A percentile compares a stretch with the other conserved stretches of the same genome.
phyloP scores from a whole-genome alignment of 2,888 invertebrate genomes.

The Caradrina clavipalpis region DNA sequence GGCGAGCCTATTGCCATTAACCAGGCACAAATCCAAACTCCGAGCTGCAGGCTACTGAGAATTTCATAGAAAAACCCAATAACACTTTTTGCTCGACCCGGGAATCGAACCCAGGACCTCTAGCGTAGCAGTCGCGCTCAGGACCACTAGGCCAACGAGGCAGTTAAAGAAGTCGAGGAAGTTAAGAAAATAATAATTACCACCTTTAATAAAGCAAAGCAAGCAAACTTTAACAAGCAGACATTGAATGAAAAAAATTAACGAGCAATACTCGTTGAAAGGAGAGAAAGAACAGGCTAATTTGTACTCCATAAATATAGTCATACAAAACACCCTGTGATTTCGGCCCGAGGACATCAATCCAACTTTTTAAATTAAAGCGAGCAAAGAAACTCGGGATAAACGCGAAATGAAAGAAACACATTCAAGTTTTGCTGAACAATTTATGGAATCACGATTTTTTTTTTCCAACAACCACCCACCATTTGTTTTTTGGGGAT shows the following conservation, averaged over 20 bases:
- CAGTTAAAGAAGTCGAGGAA: too few species aligned
- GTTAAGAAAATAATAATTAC: too few species aligned
- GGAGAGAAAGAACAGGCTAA: constrained; percentile 56
- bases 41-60: too few species aligned
- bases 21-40: too few species aligned
- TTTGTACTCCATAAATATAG: constrained; percentile 70
- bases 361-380: constrained; percentile 89
- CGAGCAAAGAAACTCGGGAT: constrained; percentile 76
- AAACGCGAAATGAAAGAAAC: constrained; percentile 72
- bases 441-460: constrained; percentile 61
- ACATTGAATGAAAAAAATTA: constrained; percentile 21
- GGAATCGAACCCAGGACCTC: too few species aligned
- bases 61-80: too few species aligned
- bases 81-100: too few species aligned
- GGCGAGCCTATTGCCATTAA: too few species aligned
- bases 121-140: too few species aligned
- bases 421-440: constrained; percentile 67
- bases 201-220: constrained; percentile 19
- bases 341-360: constrained; percentile 77
- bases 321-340: constrained; percentile 67
- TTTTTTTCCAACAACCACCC: constrained; percentile 23
- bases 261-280: constrained; percentile 37
- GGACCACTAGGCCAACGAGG: too few species aligned
- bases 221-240: constrained; percentile 8
- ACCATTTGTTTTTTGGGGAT: constrained; percentile 26